Conservation (phyloP, 2,797 vertebrate genomes). For the Parauchenoglanis punctatus region DNA sequence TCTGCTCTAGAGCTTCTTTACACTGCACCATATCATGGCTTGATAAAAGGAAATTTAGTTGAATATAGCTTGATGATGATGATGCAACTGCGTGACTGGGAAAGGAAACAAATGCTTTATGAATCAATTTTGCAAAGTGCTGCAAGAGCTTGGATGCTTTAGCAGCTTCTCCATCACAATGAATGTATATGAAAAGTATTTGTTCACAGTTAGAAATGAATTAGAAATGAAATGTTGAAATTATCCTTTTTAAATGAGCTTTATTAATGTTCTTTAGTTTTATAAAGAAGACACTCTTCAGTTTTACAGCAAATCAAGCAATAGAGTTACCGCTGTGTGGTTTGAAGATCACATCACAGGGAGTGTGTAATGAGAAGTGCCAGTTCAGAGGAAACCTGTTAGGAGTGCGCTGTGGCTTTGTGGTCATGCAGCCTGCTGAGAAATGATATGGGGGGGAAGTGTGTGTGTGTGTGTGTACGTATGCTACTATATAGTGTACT, state of each 20-base stretch:
- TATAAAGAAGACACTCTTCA: not conserved
- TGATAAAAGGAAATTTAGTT: not conserved
- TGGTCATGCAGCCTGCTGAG: conserved; percentile 8
- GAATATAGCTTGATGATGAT: not conserved
- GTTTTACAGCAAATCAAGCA: not conserved
- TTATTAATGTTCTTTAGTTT: not conserved
- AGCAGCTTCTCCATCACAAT: not conserved
- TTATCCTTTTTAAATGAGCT: no score
- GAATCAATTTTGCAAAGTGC: not conserved
- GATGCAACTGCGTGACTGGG: not conserved
- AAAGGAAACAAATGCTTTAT: not conserved
- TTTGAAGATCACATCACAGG: not conserved
- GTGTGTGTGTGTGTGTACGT: not conserved
- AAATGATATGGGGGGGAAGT: not conserved
- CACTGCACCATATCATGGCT: not conserved
- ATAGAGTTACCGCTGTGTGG: not conserved
- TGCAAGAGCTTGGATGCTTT: not conserved
- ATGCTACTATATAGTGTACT: no score
- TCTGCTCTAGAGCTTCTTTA: not conserved
- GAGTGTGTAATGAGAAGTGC: not conserved
- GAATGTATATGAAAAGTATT: no score
- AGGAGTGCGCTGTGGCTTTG: conserved; percentile 19
- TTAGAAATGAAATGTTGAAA: not conserved
- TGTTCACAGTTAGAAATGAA: not conserved
- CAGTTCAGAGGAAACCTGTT: not conserved